A percentile compares a stretch with the other conserved stretches of the same genome.
Conservation (phyloP, 2,797 vertebrate species). For the Spea hammondii region DNA sequence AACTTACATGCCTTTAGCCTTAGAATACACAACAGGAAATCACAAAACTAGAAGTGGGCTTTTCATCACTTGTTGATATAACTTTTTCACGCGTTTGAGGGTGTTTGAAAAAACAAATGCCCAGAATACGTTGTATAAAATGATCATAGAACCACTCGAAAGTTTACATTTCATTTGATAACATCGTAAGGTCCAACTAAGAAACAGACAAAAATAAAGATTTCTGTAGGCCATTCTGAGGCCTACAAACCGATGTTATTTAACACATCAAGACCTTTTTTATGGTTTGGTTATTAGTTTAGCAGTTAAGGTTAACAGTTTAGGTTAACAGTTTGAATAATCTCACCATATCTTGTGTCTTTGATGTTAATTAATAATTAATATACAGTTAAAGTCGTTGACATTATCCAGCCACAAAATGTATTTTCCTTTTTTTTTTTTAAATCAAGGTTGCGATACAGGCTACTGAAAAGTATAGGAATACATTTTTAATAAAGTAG, state of each 20-base stretch:
- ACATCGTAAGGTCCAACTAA: constrained; percentile 58
- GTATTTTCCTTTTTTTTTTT: no score
- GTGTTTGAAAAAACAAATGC: constrained; percentile 43
- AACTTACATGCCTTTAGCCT: constrained; percentile 46
- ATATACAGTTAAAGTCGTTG: no score
- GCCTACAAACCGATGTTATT: neutral
- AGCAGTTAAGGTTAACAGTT: no score
- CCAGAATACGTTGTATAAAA: constrained; percentile 46
- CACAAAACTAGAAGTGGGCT: constrained; percentile 35
- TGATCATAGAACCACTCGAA: constrained; percentile 50
- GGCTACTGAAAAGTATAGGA: no score
- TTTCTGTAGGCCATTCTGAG: constrained; percentile 24
- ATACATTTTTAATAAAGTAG: neutral
- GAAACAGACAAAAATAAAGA: constrained; percentile 40
- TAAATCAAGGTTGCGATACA: no score
- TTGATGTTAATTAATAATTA: no score
- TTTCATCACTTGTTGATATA: constrained; percentile 43
- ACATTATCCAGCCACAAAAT: no score
- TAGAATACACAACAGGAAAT: constrained; percentile 28
- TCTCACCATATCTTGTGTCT: no score
- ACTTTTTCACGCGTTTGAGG: constrained; percentile 2
- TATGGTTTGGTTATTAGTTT: no score
- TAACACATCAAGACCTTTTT: no score
- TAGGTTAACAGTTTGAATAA: no score
- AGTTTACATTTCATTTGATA: constrained; percentile 55